Evolutionary conservation across 2,888 invertebrate species (phyloP).

Genomic region (Euplagia quadripunctaria): DNA sequence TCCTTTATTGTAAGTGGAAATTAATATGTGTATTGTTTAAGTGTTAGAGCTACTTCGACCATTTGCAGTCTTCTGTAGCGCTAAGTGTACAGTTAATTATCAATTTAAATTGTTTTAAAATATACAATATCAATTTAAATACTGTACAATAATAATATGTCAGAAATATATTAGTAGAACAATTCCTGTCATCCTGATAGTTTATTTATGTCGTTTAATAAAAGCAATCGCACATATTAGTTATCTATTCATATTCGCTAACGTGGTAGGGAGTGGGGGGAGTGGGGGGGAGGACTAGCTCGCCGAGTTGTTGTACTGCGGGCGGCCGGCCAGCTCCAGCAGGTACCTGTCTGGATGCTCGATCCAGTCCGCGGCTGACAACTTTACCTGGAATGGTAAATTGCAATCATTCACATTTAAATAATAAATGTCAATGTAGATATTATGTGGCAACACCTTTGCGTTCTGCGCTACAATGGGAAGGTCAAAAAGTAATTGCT

Average conservation of each 20-base stretch:
- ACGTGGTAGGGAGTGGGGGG: neutral
- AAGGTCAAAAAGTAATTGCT: too few relatives aligned
- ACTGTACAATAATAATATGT: neutral
- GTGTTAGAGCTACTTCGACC: too few relatives aligned
- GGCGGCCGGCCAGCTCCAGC: conserved; percentile 94
- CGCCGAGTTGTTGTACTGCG: conserved; percentile 92
- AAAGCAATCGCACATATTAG: neutral
- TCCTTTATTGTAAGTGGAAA: neutral
- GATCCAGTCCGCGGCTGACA: conserved; percentile 96
- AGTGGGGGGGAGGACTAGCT: conserved; percentile 67
- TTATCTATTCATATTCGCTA: neutral
- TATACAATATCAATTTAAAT: neutral
- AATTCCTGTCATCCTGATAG: neutral
- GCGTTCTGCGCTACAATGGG: neutral
- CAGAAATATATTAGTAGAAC: neutral
- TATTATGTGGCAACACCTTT: neutral
- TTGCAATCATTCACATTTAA: too few relatives aligned
- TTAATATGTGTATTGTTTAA: too few relatives aligned
- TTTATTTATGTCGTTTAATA: neutral
- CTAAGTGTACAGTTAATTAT: neutral
- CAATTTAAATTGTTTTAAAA: neutral
- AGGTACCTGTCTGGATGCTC: conserved; percentile 98
- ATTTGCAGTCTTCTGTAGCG: too few relatives aligned
- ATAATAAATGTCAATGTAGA: too few relatives aligned
- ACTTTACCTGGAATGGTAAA: conserved; percentile 89